phyloP scores from a whole-genome alignment of 2,797 vertebrate species.

The Tachyglossus aculeatus region DNA sequence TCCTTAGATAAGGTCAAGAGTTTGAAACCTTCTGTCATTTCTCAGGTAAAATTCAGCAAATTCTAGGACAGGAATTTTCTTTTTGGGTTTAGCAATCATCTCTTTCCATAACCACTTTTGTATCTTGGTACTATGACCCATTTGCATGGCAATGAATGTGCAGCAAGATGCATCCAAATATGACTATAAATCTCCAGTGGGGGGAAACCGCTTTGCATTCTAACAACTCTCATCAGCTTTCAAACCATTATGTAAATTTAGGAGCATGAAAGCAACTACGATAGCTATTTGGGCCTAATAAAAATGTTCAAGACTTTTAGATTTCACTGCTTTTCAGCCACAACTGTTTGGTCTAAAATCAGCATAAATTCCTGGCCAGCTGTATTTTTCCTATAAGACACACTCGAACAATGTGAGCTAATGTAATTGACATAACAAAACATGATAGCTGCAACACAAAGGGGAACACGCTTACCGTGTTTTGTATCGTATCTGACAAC shows the following conservation, averaged over 20 bases:
- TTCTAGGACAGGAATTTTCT: too few species aligned
- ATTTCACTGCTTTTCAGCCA: conserved; percentile 37
- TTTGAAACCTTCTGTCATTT: too few species aligned
- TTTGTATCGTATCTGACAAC: conserved; percentile 66
- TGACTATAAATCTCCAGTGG: conserved; percentile 19
- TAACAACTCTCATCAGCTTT: conserved; percentile 37
- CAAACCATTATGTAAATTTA: conserved; percentile 38
- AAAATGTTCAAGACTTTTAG: conserved; percentile 29
- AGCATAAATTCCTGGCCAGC: conserved; percentile 29
- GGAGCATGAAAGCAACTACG: conserved; percentile 2
- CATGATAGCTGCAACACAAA: conserved; percentile 56
- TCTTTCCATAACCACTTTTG: not conserved
- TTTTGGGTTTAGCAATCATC: too few species aligned
- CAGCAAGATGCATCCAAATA: conserved; percentile 33
- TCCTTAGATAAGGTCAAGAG: too few species aligned
- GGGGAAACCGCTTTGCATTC: conserved; percentile 52
- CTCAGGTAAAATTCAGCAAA: too few species aligned
- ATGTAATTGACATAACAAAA: conserved; percentile 47
- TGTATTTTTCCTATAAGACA: conserved; percentile 10
- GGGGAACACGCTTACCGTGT: conserved; percentile 52
- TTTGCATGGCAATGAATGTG: conserved; percentile 26
- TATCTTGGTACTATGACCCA: not conserved
- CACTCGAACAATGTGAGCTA: conserved; percentile 34
- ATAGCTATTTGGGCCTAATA: conserved; percentile 6
- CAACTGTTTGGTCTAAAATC: conserved; percentile 33